Evolutionary conservation across 2,888 invertebrate genomes (phyloP).

Genomic region (Drosophila acutilabella): DNA sequence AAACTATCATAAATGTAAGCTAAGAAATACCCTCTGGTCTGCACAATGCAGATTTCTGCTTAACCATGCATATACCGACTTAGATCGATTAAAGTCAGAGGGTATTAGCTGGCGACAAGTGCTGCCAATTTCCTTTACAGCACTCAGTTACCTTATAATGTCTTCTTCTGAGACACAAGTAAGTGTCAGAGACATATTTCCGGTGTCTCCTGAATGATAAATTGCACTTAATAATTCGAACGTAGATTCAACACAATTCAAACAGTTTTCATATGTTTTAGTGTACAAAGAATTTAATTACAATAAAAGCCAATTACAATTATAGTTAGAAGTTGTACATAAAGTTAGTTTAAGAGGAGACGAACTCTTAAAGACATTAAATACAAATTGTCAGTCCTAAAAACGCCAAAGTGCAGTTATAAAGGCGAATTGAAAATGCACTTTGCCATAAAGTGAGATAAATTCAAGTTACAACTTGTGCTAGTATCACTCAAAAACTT

Average conservation of each 20-base stretch:
- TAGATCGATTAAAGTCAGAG: neutral
- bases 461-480: conserved; percentile 45
- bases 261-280: neutral
- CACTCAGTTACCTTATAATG: conserved; percentile 5
- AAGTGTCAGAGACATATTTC: conserved; percentile 57
- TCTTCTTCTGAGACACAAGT: conserved; percentile 24
- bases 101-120: conserved; percentile 15
- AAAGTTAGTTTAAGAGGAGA: conserved; percentile 2
- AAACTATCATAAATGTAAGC: neutral
- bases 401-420: conserved; percentile 25
- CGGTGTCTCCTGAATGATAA: conserved; percentile 57
- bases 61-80: too few relatives aligned
- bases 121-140: conserved; percentile 60
- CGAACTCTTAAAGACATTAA: conserved; percentile 18
- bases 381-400: conserved; percentile 31
- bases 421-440: conserved; percentile 37
- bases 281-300: neutral
- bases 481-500: conserved; percentile 52
- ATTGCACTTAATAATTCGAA: conserved; percentile 52
- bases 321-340: too few relatives aligned
- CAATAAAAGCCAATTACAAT: neutral
- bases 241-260: conserved; percentile 8
- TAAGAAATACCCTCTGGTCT: neutral
- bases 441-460: conserved; percentile 33
- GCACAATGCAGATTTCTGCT: too few relatives aligned